Conservation (phyloP, 1,140 invertebrate species). For the Andrena cerasifolii region DNA sequence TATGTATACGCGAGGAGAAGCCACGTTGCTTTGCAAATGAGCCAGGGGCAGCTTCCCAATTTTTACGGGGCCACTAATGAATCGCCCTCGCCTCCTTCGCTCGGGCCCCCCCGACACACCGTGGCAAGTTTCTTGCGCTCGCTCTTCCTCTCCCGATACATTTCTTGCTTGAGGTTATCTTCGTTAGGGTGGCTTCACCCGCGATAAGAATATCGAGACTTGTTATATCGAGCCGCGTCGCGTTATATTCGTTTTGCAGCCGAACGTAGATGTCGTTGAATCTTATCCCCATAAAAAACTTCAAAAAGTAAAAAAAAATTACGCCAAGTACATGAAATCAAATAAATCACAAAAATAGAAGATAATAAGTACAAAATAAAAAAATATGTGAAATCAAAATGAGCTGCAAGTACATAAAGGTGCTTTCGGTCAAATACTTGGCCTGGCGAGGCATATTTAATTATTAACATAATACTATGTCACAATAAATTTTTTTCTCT, state of each 20-base stretch:
- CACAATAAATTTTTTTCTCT: no score
- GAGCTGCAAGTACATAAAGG: no score
- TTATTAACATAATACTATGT: no score
- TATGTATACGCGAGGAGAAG: slow-evolving; percentile 22
- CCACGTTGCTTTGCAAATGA: slow-evolving; percentile 64
- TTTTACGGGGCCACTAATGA: slow-evolving; percentile 63
- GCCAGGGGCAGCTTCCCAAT: slow-evolving; percentile 61
- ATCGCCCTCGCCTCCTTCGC: slow-evolving; percentile 56
- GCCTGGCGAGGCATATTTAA: no score
- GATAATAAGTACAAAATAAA: no score
- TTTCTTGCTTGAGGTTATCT: slow-evolving; percentile 13
- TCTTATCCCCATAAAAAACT: background rate
- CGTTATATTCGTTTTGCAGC: background rate
- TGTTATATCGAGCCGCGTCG: slow-evolving; percentile 3
- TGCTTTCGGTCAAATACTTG: no score
- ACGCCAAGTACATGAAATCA: no score
- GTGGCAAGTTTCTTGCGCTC: background rate
- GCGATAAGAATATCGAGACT: slow-evolving; percentile 3
- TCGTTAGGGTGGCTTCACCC: background rate
- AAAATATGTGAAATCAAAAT: no score
- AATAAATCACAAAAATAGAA: no score
- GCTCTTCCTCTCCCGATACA: background rate
- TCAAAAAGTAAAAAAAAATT: no score
- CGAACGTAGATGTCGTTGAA: background rate
- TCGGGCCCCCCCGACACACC: slow-evolving; percentile 32